A percentile compares a stretch with the other conserved stretches of the same genome.
phyloP scores from a whole-genome alignment of 2,888 invertebrate species.

The Phania funesta region DNA sequence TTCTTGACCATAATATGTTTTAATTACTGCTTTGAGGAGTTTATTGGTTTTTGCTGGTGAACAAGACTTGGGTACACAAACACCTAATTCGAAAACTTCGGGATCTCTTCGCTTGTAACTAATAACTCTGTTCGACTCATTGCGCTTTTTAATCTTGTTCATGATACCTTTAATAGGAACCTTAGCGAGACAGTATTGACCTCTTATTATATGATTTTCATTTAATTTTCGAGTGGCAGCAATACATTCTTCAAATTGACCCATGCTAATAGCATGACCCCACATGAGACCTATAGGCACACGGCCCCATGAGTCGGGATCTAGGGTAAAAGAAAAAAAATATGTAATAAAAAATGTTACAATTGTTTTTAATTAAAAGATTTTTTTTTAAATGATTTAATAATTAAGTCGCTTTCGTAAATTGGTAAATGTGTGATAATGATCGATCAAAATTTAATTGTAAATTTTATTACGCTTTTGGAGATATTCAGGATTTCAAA shows the following conservation, averaged over 20 bases:
- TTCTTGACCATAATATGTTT: slow-evolving; percentile 59
- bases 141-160: slow-evolving; percentile 70
- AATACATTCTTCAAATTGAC: slow-evolving; percentile 81
- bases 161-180: slow-evolving; percentile 74
- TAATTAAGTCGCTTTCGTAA: too few relatives aligned
- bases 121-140: slow-evolving; percentile 66
- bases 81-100: slow-evolving; percentile 75
- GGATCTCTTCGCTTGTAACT: slow-evolving; percentile 75
- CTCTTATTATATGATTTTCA: slow-evolving; percentile 73
- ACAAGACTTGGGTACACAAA: slow-evolving; percentile 78
- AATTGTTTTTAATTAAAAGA: not conserved
- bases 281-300: slow-evolving; percentile 79
- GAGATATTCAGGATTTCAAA: too few relatives aligned
- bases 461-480: too few relatives aligned
- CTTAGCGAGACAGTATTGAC: slow-evolving; percentile 79
- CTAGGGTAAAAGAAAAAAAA: slow-evolving; percentile 71
- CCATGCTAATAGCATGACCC: slow-evolving; percentile 80
- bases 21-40: slow-evolving; percentile 72
- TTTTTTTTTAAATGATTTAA: too few relatives aligned
- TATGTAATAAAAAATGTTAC: not conserved
- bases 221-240: slow-evolving; percentile 71
- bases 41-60: slow-evolving; percentile 71
- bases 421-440: too few relatives aligned
- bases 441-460: too few relatives aligned
- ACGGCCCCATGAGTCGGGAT: slow-evolving; percentile 81